Base-by-base conservation (phyloP, 2,888 invertebrate species). In the Zaprionus obscuricornis region DNA sequence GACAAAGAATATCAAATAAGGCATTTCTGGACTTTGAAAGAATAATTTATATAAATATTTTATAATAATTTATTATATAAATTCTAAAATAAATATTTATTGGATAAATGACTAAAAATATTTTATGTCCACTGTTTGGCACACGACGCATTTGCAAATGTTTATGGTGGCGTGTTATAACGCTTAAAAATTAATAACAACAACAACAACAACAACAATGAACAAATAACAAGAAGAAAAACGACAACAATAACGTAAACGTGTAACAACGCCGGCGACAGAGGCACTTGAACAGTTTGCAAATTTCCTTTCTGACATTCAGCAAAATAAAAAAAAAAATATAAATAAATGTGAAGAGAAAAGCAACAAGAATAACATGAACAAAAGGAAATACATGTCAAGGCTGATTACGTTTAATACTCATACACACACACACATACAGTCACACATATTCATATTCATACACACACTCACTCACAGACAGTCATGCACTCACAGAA, bases 171-270 rank as follows among this genome's bases (percentile, higher is more conserved):
- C 42, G 51, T 59, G 57, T 47, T 36, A 56, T 54, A 66, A 42
- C 70, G 58, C 58, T 78, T 78, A 71, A 82, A 82, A 82, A 82
- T 81, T 75, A 74, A 78, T 78, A 84, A 66, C 51, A 72, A 59
- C 65, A 54, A n/a, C n/a, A n/a, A n/a, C n/a, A n/a, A n/a, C n/a
- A n/a, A n/a, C n/a, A n/a, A n/a, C n/a, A n/a, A n/a, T n/a, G n/a
- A n/a, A n/a, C n/a, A n/a, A n/a, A n/a, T n/a, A n/a, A n/a, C n/a
- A n/a, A n/a, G n/a, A n/a, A n/a, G n/a, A 82, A 82, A 82, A 82
- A 78, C 74, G 71, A 78, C 75, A 84, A 66, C 51, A 72, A 59
- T 63, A 54, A 65, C 58, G 52, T 42, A 37, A 63, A 57, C 13
- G 31, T 34, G 46, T 40, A 55, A 45, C 68, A 62, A 49, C 56